Conservation (phyloP, 2,113 vertebrate species). For the Opisthocomus hoazin region DNA sequence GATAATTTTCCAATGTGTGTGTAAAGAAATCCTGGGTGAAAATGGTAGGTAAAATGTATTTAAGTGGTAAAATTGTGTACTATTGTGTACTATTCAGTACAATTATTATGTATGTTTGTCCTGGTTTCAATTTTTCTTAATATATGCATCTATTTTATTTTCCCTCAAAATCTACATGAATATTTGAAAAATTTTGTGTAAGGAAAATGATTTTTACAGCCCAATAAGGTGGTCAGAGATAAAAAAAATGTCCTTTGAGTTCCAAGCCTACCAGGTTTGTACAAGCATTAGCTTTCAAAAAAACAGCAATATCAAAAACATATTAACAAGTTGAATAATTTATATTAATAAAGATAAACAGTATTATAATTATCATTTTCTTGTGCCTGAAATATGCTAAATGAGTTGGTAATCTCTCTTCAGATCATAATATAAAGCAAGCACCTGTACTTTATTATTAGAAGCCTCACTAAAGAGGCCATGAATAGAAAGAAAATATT, state of each 20-base stretch:
- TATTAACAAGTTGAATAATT: neutral
- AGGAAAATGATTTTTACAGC: neutral
- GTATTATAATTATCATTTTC: neutral
- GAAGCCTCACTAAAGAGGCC: neutral
- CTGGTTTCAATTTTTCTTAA: neutral
- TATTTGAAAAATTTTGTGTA: neutral
- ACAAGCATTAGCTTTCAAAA: neutral
- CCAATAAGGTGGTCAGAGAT: neutral
- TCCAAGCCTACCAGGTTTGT: neutral
- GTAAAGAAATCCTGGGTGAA: neutral
- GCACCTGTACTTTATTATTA: neutral
- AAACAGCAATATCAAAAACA: neutral
- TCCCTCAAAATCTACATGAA: neutral
- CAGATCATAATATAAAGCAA: neutral
- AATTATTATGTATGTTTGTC: neutral
- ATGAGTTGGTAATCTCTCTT: neutral
- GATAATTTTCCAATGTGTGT: neutral
- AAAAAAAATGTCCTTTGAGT: neutral
- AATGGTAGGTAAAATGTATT: neutral
- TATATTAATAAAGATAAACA: neutral
- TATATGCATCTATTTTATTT: neutral
- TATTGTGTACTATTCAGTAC: neutral
- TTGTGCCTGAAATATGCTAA: neutral
- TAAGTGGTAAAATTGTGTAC: neutral
- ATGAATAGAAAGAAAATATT: neutral